Base-by-base conservation (phyloP, 2,113 vertebrate genomes). In the Dipodomys spectabilis region DNA sequence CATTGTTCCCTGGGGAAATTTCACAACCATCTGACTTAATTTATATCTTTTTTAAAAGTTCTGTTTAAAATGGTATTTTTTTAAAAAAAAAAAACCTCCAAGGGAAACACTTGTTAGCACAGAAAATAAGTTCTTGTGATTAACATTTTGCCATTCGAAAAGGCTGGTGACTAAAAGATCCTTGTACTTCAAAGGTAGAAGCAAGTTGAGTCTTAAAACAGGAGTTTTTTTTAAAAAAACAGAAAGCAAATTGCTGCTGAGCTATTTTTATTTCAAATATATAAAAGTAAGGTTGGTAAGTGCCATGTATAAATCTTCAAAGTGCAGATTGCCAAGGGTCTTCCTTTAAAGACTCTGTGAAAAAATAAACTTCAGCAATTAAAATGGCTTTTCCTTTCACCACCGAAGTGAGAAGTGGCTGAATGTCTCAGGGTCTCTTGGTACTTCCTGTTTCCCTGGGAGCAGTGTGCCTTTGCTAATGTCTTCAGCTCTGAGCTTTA, bases 91-190 rank as follows among this genome's bases (percentile, higher is more conserved):
- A 93, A 97, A 95, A 95, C 93, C 78, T 93, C 77, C 39, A 89
- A n/a, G 80, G 98, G 92, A 97, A 97, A 96, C 95, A 94, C 97
- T 98, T 97, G 91, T 98, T 98, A 98, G 88, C 94, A 97, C 97
- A 97, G 96, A 97, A 98, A 98, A 98, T 96, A 98, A 97, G 97
- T 97, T 97, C 95, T 94, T 91, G 73, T 87, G 91, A 98, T 98
- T 98, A 98, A 97, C 97, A 98, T 98, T 97, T 97, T 98, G 91
- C 95, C 95, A 97, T 97, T 96, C 95, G 92, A 96, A 98, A 94
- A 96, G 89, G 87, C 93, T 69, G 82, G 92, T 96, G 97, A 98
- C 95, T 96, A 93, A 97, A 86, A 95, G 87, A 90, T 94, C 95
- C 97, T 94, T 94, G 72, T 96, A 98, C 97, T 98, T 98, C 98